Percentiles rank a stretch among this genome's conserved stretches.
phyloP scores from a whole-genome alignment of 2,888 invertebrate genomes.

The Melolontha melolontha region DNA sequence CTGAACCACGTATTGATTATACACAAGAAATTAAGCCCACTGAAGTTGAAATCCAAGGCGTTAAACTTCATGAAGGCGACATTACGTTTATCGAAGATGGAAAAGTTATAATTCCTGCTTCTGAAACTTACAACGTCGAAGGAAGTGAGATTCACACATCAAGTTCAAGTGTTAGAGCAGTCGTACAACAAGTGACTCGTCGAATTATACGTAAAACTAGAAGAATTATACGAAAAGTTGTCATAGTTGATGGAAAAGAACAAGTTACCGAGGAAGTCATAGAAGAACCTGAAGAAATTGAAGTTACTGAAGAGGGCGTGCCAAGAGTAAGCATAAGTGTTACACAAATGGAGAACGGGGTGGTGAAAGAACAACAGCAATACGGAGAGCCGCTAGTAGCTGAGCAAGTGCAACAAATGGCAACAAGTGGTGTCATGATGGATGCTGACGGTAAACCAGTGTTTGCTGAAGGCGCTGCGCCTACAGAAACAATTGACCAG shows the following conservation, averaged over 20 bases:
- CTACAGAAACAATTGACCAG: slow-evolving; percentile 42
- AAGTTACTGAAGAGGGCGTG: slow-evolving; percentile 78
- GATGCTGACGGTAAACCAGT: slow-evolving; percentile 1
- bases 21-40: slow-evolving; percentile 69
- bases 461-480: background rate
- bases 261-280: slow-evolving; percentile 85
- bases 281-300: slow-evolving; percentile 85
- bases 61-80: slow-evolving; percentile 65
- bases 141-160: slow-evolving; percentile 69
- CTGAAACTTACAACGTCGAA: slow-evolving; percentile 53
- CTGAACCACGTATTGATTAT: slow-evolving; percentile 72
- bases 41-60: slow-evolving; percentile 60
- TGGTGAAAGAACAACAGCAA: slow-evolving; percentile 63
- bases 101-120: slow-evolving; percentile 56
- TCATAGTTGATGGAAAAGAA: slow-evolving; percentile 86
- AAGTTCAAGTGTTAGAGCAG: slow-evolving; percentile 80
- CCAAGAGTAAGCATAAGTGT: slow-evolving; percentile 79
- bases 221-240: slow-evolving; percentile 80
- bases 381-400: slow-evolving; percentile 61
- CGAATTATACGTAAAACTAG: slow-evolving; percentile 81
- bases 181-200: slow-evolving; percentile 85
- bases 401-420: slow-evolving; percentile 44
- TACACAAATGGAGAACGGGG: slow-evolving; percentile 69
- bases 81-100: slow-evolving; percentile 61
- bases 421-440: slow-evolving; percentile 1